Base-by-base conservation (phyloP, 2,888 invertebrate genomes). In the Chalcosyrphus nemorum region DNA sequence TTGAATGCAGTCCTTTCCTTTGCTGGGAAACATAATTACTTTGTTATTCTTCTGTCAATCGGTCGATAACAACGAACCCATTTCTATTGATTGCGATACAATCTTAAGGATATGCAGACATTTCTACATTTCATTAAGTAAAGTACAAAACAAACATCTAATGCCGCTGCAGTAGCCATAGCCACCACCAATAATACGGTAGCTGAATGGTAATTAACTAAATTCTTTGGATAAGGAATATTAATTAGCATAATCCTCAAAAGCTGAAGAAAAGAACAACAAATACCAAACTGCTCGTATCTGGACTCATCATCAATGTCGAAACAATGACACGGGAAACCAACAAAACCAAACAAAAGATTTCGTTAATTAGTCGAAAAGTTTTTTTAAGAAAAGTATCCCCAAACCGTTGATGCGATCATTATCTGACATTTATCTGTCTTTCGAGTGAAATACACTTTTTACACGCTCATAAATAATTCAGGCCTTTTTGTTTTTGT, bases 161-260 rank as follows among this genome's bases (percentile, higher is more conserved):
- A 61, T 43, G 32, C 35, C 5, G 77, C 70, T 41, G 19, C 56
- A 72, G 50, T 35, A 66, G 80, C 76, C 47, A 63, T 35, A 66
- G 80, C 76, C 47, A 63, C 29, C 27, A 38, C 65, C 47, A 76
- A 65, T 65, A 65, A 81, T 61, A 77, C 81, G 71, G 81, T 77
- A 82, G 81, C 81, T 24, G 59, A 45, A 32, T 56, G 66, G 71
- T 82, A 82, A 82, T 82, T 82, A 77, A 77, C 66, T 82, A 66
- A 59, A 72, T 24, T 82, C 66, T 13, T 19, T 32, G 66, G 77
- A 82, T 72, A 82, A 82, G 77, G 77, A 77, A 77, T 54, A 24
- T 57, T 41, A 65, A 81, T 81, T 81, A 52, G 29, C 81, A 81
- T 77, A 82, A 77, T 66, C 66, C 71, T 65, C 66, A 13, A 35